Evolutionary conservation across 2,797 vertebrate genomes (phyloP), one percentile per base, ranked within the genome.

Genomic region (Alcedo quadribrachys): DNA sequence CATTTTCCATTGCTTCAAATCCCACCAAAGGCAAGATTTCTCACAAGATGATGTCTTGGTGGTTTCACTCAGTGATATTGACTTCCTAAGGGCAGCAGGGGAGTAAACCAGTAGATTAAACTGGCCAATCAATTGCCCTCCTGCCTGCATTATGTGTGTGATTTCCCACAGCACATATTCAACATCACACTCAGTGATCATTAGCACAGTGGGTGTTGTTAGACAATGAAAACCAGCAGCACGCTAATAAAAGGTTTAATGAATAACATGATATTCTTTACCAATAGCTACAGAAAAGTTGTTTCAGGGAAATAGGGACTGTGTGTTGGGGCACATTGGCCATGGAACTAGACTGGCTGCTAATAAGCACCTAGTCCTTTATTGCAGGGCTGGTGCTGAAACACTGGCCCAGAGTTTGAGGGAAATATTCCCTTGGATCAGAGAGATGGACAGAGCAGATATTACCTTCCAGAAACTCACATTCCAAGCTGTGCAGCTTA

Each of bases 221-320:
- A 93, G 84, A 69, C 81, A 75, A 76, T 81, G 77, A 93, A 84
- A 87, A 75, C 89, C 82, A 87, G 77, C 57, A 81, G 92, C 87
- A 18, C 5, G 33, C 88, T 94, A 84, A 85, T 83, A 63, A 91
- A 80, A 81, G 37, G 51, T 81, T 84, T 94, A 89, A 93, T 79
- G 60, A 90, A 91, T 74, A 83, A 87, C 69, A 51, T 5, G 33
- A 48, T 66, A 71, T 25, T 66, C 61, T 89, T 33, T 78, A 69
- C 43, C 51, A 81, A 65, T 17, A 76, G 78, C 65, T 40, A 58
- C 50, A 54, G 65, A 62, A 70, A 87, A 77, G 61, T 12, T 73
- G 63, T 51, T 65, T 43, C 48, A 40, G 33, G 65, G 53, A 54
- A 62, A 46, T 4, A 32, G 51, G 35, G 53, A 22, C 58, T 66